These are phyloP conservation scores for Procavia capensis DNA, from an alignment of 2,113 vertebrate genomes.

Conservation along the genomic window DNA sequence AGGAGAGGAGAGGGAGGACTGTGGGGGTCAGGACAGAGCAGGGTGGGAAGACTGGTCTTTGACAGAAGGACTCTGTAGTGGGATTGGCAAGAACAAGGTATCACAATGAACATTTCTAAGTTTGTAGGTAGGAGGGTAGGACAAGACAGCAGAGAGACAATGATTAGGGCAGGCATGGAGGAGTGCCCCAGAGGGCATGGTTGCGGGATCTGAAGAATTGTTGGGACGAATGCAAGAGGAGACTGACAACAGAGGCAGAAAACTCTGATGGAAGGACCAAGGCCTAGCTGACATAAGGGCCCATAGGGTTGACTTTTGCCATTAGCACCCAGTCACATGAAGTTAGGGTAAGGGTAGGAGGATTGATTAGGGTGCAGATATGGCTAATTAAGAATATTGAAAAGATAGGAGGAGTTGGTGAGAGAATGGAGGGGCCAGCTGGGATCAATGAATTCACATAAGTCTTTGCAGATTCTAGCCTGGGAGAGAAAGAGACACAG, in stretches of 20 bases:
- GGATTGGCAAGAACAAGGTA: not conserved
- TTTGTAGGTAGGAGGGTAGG: not conserved
- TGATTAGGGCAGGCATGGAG: not conserved
- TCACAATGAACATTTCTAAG: not conserved
- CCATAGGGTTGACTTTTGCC: not conserved
- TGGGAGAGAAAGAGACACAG: not conserved
- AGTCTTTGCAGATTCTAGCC: not conserved
- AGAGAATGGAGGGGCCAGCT: not conserved
- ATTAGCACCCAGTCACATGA: fast-evolving
- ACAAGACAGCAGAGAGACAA: not conserved
- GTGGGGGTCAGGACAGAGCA: not conserved
- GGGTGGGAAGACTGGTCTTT: not conserved
- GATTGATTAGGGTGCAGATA: not conserved
- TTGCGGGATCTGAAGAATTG: not conserved
- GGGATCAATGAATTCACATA: not conserved
- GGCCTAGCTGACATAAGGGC: not conserved
- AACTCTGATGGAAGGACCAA: not conserved
- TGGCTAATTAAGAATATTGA: fast-evolving
- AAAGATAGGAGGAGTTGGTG: not conserved
- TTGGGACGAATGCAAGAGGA: not conserved
- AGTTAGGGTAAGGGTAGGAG: not conserved
- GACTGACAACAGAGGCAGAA: not conserved
- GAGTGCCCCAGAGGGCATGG: not conserved
- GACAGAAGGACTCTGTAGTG: too few relatives aligned
- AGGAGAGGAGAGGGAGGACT: not conserved